Evolutionary conservation across 92 coral and sea anemone genomes (phyloP).

Genomic region (Scolanthus callimorphus): DNA sequence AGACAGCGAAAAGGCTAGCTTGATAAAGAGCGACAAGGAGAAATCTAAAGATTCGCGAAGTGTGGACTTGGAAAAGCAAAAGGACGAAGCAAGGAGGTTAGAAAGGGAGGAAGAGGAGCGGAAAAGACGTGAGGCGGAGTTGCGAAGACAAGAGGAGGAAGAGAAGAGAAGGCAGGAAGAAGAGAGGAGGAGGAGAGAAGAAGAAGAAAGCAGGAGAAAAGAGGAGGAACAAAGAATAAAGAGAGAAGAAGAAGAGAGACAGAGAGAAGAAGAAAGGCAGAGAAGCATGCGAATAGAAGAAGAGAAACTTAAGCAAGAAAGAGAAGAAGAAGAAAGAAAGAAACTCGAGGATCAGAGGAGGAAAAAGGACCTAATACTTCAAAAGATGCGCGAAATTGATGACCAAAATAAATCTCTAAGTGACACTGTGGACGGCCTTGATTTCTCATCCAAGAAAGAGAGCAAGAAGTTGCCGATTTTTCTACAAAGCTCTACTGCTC

Average conservation of each 20-base stretch:
- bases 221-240: conserved; percentile 39
- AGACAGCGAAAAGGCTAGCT: no score
- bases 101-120: conserved; percentile 26
- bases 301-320: no score
- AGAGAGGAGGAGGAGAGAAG: conserved; percentile 28
- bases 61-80: conserved; percentile 1
- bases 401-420: conserved; percentile 33
- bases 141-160: no score
- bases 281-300: conserved; percentile 24
- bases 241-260: conserved; percentile 45
- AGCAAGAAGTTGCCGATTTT: conserved; percentile 75
- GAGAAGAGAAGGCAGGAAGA: conserved; percentile 38
- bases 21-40: neutral
- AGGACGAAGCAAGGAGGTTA: conserved; percentile 12
- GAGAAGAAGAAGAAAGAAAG: conserved; percentile 44
- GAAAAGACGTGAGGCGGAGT: conserved; percentile 20
- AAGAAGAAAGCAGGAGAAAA: conserved; percentile 22
- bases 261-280: conserved; percentile 56
- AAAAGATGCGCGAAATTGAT: conserved; percentile 75
- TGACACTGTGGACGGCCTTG: conserved; percentile 13
- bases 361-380: conserved; percentile 86
- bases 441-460: conserved; percentile 14
- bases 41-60: conserved; percentile 3
- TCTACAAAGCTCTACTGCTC: conserved; percentile 43
- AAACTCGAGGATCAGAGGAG: conserved; percentile 74